Conservation (phyloP, 2,888 invertebrate genomes). For the Drosophila atripex region DNA sequence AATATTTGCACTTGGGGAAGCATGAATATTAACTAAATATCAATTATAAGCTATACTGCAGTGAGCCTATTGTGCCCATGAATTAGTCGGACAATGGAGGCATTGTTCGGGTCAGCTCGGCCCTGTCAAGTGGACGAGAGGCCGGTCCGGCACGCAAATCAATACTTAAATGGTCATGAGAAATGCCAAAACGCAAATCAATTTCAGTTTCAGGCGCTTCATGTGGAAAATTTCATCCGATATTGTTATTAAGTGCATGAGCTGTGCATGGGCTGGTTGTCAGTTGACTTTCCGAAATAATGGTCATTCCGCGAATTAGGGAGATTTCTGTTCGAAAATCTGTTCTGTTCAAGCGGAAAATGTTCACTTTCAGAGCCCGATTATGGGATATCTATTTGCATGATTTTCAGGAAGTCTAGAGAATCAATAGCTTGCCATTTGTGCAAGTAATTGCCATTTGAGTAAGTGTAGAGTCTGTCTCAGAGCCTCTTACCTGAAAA, state of each 20-base stretch:
- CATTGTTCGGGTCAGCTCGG: constrained; percentile 40
- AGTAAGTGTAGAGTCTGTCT: not conserved
- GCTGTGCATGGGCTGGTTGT: constrained; percentile 4
- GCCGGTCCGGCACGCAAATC: constrained; percentile 20
- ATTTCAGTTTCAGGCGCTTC: constrained; percentile 14
- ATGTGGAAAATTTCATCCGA: constrained; percentile 32
- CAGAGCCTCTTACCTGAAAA: constrained; percentile 18
- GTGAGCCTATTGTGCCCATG: constrained; percentile 17
- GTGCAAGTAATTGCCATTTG: no score
- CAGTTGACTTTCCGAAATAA: constrained; percentile 10
- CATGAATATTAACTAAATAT: constrained; percentile 43
- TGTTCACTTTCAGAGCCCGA: no score
- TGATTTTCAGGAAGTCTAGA: not conserved
- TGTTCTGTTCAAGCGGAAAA: not conserved
- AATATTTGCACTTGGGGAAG: constrained; percentile 27
- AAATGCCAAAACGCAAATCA: constrained; percentile 35
- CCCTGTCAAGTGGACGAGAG: constrained; percentile 7
- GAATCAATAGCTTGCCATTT: no score
- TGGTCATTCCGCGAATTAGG: not conserved
- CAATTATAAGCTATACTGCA: constrained; percentile 36
- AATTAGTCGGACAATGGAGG: constrained; percentile 43
- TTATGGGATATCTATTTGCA: not conserved
- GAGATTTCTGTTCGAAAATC: no score
- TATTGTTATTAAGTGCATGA: constrained; percentile 25
- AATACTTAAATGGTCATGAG: constrained; percentile 17